Conservation (phyloP, 2,797 vertebrate genomes). For the Liparis tanakae region DNA sequence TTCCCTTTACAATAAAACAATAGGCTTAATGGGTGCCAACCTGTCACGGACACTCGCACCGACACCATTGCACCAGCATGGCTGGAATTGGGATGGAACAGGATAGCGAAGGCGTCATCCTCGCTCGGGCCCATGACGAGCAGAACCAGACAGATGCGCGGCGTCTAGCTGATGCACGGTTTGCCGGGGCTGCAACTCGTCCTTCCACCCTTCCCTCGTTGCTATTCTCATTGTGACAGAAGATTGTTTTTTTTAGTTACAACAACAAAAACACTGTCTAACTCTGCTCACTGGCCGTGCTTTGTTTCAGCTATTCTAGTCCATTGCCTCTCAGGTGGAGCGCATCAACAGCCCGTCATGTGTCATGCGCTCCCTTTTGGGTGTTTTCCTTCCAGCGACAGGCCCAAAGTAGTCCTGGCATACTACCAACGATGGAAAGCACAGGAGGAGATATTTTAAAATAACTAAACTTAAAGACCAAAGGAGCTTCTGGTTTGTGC, state of each 20-base stretch:
- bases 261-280: constrained; percentile 27
- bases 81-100: constrained; percentile 29
- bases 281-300: constrained; percentile 21
- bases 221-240: constrained; percentile 66
- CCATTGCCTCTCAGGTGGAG: constrained; percentile 13
- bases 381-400: constrained; percentile 43
- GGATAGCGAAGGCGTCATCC: constrained; percentile 33
- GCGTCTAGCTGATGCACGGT: constrained; percentile 48
- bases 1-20: constrained; percentile 52
- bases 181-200: constrained; percentile 54
- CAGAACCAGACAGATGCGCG: constrained; percentile 51
- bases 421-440: constrained; percentile 26
- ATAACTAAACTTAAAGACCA: constrained; percentile 43
- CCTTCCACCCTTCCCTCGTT: constrained; percentile 54
- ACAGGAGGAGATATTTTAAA: constrained; percentile 14
- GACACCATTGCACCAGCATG: constrained; percentile 28
- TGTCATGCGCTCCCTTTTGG: constrained; percentile 7
- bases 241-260: constrained; percentile 65
- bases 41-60: constrained; percentile 36
- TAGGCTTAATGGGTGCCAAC: constrained; percentile 39
- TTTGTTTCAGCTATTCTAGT: constrained; percentile 61
- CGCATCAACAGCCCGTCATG: constrained; percentile 5
- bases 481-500: constrained; percentile 70
- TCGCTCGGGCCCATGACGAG: neutral
- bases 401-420: constrained; percentile 30